Conservation (phyloP, 2,113 vertebrate genomes). For the Arenaria interpres region DNA sequence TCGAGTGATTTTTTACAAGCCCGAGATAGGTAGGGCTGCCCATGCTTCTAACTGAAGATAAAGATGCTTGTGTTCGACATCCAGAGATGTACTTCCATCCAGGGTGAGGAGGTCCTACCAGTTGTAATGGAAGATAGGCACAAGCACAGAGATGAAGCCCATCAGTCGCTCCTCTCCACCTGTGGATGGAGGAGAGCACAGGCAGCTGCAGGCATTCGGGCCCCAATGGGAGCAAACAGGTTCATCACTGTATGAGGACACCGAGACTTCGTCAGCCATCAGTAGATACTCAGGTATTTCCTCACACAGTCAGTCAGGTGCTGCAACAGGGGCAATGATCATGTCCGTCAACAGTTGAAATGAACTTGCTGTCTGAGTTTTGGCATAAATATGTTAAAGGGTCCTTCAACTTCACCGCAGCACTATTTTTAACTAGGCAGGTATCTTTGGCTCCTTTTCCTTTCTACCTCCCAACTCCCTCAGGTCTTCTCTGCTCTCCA, state of each 20-base stretch:
- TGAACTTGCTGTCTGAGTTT: background rate
- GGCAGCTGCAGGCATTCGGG: rapidly evolving
- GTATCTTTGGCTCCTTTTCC: background rate
- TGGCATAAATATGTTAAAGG: background rate
- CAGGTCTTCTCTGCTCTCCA: background rate
- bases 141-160: background rate
- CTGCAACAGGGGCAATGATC: background rate
- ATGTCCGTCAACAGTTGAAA: background rate
- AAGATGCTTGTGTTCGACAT: rapidly evolving
- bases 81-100: background rate
- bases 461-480: background rate
- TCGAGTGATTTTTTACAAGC: rapidly evolving
- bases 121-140: background rate
- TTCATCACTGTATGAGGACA: background rate
- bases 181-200: background rate
- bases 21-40: background rate
- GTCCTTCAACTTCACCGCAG: background rate
- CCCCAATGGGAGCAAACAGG: background rate
- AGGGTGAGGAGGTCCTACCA: background rate
- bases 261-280: background rate
- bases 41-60: background rate
- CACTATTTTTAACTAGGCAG: background rate
- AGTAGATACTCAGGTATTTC: background rate
- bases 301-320: background rate
- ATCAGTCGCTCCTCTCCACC: rapidly evolving